Base-by-base conservation (phyloP, 2,113 vertebrate species). In the Willisornis vidua region DNA sequence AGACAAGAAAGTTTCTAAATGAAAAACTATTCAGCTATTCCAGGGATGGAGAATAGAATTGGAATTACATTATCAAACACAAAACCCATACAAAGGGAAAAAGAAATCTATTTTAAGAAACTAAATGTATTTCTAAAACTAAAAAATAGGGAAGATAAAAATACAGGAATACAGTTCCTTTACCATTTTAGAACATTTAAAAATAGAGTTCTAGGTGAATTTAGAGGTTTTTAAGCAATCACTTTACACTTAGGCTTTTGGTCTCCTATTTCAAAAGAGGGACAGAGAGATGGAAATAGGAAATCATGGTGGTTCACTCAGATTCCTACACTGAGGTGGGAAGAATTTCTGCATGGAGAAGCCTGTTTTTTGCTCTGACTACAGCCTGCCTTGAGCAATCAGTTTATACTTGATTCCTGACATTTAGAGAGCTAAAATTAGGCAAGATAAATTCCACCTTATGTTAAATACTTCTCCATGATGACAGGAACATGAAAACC, bases 351-450 rank as follows among this genome's bases (percentile, higher is more conserved):
- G 29, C 3, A 2, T 84, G 43, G 33, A 89, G 55, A 80, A 90
- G 55, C 46, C 35, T 79, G 10, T 68, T 78, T 85, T 87, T 72
- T 82, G 18, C 29, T 88, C 51, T 90, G 59, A 84, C 79, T 89
- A 31, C 39, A 78, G 35, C 28, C n/a, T 90, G 31, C 57, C 78
- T 86, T 92, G 26, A 93, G 31, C 83, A 86, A 90, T 80, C 72
- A 86, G 33, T 6, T 87, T 77, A 43, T 48, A 70, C 8, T 71
- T n/a, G 35, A 86, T 86, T 93, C 57, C 48, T 93, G 84, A 84
- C 23, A 90, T 90, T 95, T 90, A 81, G 76, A 51, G 70, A 86
- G 76, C 76, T 93, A 93, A 94, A 96, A 90, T 95, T 93, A 93
- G 68, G 23, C 24, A 89, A 95, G 79, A 86, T 81, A 95, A 95